These are phyloP conservation scores for Xerus rutilus DNA, from an alignment of 2,797 vertebrate species.

Conservation along the genomic window DNA sequence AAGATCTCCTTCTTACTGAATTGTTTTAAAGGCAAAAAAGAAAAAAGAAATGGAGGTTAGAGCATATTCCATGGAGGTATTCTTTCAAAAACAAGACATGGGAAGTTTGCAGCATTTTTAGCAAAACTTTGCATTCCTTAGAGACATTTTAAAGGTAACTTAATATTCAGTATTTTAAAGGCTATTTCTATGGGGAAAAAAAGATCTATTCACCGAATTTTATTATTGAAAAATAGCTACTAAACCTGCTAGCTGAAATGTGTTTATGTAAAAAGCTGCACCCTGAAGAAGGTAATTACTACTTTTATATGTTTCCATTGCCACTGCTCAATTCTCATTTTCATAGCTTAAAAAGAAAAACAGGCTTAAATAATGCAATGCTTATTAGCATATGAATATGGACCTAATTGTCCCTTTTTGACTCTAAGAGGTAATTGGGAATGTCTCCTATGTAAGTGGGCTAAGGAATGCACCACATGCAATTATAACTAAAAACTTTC, in stretches of 20 bases:
- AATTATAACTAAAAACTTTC: slow-evolving; percentile 70
- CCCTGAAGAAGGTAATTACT: slow-evolving; percentile 63
- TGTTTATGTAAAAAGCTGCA: slow-evolving; percentile 67
- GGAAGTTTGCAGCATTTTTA: neutral
- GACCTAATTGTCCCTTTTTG: slow-evolving; percentile 61
- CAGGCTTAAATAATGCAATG: slow-evolving; percentile 70
- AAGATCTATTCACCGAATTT: slow-evolving; percentile 45
- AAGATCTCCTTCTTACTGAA: neutral
- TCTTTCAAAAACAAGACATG: slow-evolving; percentile 39
- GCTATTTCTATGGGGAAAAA: slow-evolving; percentile 31
- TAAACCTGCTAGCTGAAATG: slow-evolving; percentile 54
- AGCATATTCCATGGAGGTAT: slow-evolving; percentile 25
- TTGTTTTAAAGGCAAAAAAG: slow-evolving; percentile 19
- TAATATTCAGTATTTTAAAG: slow-evolving; percentile 50
- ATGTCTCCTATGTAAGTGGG: slow-evolving; percentile 56
- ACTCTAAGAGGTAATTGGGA: slow-evolving; percentile 65
- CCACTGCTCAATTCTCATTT: slow-evolving; percentile 66
- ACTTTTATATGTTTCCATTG: slow-evolving; percentile 57
- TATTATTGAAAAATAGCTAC: slow-evolving; percentile 65
- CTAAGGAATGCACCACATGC: slow-evolving; percentile 66
- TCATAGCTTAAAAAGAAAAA: slow-evolving; percentile 66
- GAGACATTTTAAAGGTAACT: slow-evolving; percentile 46
- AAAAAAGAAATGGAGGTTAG: neutral
- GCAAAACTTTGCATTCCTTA: slow-evolving; percentile 41
- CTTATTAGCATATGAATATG: slow-evolving; percentile 78